Evolutionary conservation across 2,888 invertebrate species (phyloP).

Genomic region (Slavum lentiscoides): DNA sequence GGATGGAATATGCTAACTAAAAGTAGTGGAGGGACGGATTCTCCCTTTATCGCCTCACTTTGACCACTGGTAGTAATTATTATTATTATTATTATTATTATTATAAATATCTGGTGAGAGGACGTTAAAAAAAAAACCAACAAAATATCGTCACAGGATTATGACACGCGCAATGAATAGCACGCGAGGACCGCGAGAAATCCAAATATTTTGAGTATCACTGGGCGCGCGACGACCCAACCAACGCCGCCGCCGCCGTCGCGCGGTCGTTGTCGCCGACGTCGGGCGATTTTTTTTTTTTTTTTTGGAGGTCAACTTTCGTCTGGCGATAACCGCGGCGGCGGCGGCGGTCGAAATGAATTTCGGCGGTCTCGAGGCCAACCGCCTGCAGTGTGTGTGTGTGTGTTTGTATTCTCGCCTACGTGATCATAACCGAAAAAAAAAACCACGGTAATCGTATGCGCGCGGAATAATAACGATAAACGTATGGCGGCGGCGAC

Average conservation of each 20-base stretch:
- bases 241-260: conserved; percentile 14
- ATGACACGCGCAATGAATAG: too few species aligned
- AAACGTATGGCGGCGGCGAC: background rate
- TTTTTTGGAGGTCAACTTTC: conserved; percentile 38
- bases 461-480: conserved; percentile 10
- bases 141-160: too few species aligned
- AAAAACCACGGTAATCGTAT: background rate
- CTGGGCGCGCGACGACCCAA: background rate
- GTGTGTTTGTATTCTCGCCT: background rate
- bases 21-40: too few species aligned
- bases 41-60: too few species aligned
- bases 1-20: too few species aligned
- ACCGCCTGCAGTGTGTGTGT: background rate
- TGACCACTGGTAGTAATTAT: too few species aligned
- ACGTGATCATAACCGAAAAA: conserved; percentile 2
- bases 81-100: too few species aligned
- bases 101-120: too few species aligned
- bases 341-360: conserved; percentile 11
- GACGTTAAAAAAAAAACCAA: too few species aligned
- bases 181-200: background rate
- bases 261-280: background rate
- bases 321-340: conserved; percentile 15
- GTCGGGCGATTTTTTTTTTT: background rate
- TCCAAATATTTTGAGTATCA: conserved; percentile 21
- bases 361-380: conserved; percentile 39